Base-by-base conservation (phyloP, 2,113 vertebrate species). In the Dasypus novemcinctus region DNA sequence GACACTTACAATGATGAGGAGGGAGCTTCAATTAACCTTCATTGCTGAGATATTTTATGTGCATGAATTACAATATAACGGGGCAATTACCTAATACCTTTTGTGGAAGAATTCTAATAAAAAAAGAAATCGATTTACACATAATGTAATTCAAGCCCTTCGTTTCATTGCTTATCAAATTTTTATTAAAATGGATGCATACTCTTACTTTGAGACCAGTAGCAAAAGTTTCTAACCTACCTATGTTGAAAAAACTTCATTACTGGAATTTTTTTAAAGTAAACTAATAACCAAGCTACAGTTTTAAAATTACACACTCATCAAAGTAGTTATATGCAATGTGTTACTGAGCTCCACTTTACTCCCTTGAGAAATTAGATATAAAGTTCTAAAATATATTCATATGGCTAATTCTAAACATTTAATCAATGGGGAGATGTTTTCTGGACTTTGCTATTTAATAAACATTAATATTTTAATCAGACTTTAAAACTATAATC, bases 1-100 rank as follows among this genome's bases (percentile, higher is more conserved):
- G 97, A 98, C 97, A 98, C 98, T 98, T 98, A 97, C 86, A 95
- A 1, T 97, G 97, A 98, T 96, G 96, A 98, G 96, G 96, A 97
- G 59, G 97, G 97, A 98, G 93, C 97, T 98, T 98, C 98, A 98
- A 98, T 98, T 98, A 98, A 98, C 98, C 98, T 98, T 97, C 93
- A 78, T 96, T 95, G 93, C 97, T 97, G 95, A 98, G 92, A 97
- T 98, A 97, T 98, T 98, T 98, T 97, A 98, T 98, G 98, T 98
- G 97, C 97, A 98, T 97, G 98, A 98, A 97, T 98, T 98, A 98
- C 90, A 98, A 95, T 98, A 97, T 98, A 98, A 97, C 96, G 96
- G 92, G 90, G 97, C 98, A 98, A 98, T 98, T 98, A 98, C 98
- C 98, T 98, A 97, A 98, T 98, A 97, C 63, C 97, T 98, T 98